Conservation (phyloP, 1,140 invertebrate genomes). For the Potamilus streckersoni region DNA sequence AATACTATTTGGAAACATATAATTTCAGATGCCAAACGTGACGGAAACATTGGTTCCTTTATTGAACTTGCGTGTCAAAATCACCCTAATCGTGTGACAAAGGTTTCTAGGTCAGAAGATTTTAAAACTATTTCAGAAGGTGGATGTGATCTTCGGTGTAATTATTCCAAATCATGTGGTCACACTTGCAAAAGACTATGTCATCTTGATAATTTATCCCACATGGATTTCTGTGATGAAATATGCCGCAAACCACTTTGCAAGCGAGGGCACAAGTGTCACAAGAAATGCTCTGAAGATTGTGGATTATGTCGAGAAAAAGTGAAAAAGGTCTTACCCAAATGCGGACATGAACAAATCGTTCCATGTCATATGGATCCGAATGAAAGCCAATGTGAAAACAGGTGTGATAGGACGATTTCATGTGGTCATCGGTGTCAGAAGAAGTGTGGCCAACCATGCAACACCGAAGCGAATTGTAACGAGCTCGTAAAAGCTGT, state of each 20-base stretch:
- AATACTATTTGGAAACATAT: no score
- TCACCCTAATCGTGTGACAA: constrained; percentile 54
- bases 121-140: constrained; percentile 5
- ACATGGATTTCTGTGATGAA: constrained; percentile 38
- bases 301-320: constrained; percentile 33
- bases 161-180: constrained; percentile 11
- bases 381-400: constrained; percentile 27
- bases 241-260: constrained; percentile 65
- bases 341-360: constrained; percentile 21
- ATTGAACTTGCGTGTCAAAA: constrained; percentile 64
- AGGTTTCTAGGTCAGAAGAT: neutral
- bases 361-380: constrained; percentile 27
- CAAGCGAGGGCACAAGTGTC: constrained; percentile 66
- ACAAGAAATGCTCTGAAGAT: constrained; percentile 32
- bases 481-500: constrained; percentile 14
- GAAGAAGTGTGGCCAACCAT: constrained; percentile 74
- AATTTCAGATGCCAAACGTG: no score
- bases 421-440: constrained; percentile 74
- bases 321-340: constrained; percentile 22
- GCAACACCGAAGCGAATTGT: constrained; percentile 43
- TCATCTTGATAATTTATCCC: constrained; percentile 10
- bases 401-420: constrained; percentile 33
- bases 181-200: constrained; percentile 15
- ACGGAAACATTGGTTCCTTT: no score
- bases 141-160: constrained; percentile 4